phyloP scores from a whole-genome alignment of 1,140 invertebrate species.

The Mycetomoellerius zeteki region DNA sequence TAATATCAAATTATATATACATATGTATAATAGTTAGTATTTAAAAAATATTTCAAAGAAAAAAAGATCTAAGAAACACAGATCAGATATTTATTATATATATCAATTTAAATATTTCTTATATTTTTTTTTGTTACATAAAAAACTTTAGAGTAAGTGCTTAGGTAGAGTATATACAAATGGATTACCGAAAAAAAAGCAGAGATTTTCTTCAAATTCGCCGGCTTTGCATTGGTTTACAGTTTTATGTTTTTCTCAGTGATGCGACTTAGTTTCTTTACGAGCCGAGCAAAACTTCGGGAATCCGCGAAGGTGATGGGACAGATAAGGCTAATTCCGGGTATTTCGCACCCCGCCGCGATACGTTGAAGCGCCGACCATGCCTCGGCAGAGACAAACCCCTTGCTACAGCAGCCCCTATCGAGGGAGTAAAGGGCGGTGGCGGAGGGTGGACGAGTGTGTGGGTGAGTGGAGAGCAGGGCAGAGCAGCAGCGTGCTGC shows the following conservation, averaged over 20 bases:
- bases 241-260: slow-evolving; percentile 7
- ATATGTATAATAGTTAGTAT: neutral
- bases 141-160: neutral
- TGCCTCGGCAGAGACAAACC: slow-evolving; percentile 79
- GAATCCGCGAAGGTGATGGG: slow-evolving; percentile 70
- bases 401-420: slow-evolving; percentile 81
- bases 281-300: slow-evolving; percentile 52
- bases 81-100: slow-evolving; percentile 12
- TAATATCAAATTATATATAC: neutral
- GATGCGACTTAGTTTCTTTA: slow-evolving; percentile 31
- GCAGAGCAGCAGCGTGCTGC: slow-evolving; percentile 86
- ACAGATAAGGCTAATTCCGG: slow-evolving; percentile 80
- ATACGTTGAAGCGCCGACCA: slow-evolving; percentile 73
- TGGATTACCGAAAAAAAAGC: neutral
- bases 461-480: slow-evolving; percentile 77
- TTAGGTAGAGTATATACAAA: neutral
- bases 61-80: neutral
- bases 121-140: neutral
- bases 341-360: slow-evolving; percentile 78
- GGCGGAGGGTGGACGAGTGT: slow-evolving; percentile 78
- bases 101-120: slow-evolving; percentile 8
- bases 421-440: slow-evolving; percentile 74
- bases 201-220: slow-evolving; percentile 4
- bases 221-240: neutral
- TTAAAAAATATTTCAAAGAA: neutral